phyloP scores from a whole-genome alignment of 2,113 vertebrate genomes.

The Eolophus roseicapilla region DNA sequence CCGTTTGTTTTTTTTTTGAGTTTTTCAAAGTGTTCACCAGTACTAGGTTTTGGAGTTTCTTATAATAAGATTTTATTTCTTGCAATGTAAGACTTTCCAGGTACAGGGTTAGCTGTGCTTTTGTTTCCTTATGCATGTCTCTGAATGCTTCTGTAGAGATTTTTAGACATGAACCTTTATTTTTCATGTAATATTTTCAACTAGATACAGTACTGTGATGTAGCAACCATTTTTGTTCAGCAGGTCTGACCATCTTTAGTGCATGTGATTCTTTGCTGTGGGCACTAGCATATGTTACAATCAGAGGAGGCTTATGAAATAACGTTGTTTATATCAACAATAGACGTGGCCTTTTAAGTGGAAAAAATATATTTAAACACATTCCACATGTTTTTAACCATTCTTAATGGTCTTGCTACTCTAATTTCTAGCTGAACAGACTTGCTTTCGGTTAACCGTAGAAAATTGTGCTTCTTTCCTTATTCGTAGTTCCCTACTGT shows the following conservation, averaged over 20 bases:
- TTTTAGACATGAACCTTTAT: not conserved
- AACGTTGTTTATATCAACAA: not conserved
- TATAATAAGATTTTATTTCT: not conserved
- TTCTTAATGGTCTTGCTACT: not conserved
- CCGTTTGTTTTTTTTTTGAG: not conserved
- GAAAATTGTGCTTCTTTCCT: not conserved
- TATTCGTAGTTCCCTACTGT: not conserved
- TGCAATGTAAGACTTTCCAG: not conserved
- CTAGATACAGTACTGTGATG: not conserved
- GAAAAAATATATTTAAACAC: not conserved
- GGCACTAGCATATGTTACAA: not conserved
- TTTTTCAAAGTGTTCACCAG: not conserved
- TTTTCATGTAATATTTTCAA: not conserved
- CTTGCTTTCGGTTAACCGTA: not conserved
- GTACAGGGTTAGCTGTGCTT: not conserved
- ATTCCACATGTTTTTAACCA: not conserved
- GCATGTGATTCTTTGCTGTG: not conserved
- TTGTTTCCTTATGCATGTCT: not conserved
- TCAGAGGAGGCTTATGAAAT: not conserved
- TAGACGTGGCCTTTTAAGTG: not conserved
- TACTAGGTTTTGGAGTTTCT: not conserved
- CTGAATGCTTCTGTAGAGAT: not conserved
- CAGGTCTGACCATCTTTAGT: accelerated
- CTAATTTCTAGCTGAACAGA: not conserved
- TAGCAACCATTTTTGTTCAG: not conserved